These are phyloP conservation scores for Hetaerina titia DNA, from an alignment of 2,888 invertebrate species.

Conservation along the genomic window DNA sequence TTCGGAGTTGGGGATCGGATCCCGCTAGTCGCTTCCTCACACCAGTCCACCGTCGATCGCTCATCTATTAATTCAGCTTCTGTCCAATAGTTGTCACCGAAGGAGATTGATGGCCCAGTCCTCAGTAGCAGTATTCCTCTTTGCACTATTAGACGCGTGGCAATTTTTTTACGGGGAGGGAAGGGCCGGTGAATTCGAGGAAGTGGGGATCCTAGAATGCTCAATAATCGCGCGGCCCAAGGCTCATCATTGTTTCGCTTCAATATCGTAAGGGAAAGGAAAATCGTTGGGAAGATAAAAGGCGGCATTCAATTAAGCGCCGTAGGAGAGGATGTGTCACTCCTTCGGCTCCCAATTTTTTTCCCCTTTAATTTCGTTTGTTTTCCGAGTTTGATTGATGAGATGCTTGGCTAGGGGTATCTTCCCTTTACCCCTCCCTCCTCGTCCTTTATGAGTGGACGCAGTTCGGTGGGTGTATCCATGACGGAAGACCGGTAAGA, in stretches of 20 bases:
- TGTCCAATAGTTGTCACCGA: neutral
- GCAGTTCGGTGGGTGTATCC: neutral
- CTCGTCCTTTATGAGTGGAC: neutral
- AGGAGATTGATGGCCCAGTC: neutral
- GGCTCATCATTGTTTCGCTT: neutral
- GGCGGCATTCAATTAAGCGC: slow-evolving; percentile 16
- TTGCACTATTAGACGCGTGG: neutral
- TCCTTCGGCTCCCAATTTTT: neutral
- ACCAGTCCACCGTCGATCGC: neutral
- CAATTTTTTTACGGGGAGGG: neutral
- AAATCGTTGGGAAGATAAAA: neutral
- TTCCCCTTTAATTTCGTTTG: slow-evolving; percentile 17
- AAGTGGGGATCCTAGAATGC: no score
- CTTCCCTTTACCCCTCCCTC: neutral
- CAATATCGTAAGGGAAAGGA: neutral
- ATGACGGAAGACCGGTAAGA: neutral
- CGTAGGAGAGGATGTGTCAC: neutral
- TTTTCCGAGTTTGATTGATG: slow-evolving; percentile 37
- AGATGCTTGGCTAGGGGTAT: neutral
- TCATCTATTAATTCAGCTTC: neutral
- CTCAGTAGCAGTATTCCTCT: neutral
- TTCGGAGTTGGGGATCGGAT: neutral
- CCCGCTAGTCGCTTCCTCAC: neutral
- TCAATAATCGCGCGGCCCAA: no score
- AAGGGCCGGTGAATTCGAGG: neutral